These are phyloP conservation scores for Egretta garzetta DNA, from an alignment of 2,113 vertebrate species.

Conservation along the genomic window DNA sequence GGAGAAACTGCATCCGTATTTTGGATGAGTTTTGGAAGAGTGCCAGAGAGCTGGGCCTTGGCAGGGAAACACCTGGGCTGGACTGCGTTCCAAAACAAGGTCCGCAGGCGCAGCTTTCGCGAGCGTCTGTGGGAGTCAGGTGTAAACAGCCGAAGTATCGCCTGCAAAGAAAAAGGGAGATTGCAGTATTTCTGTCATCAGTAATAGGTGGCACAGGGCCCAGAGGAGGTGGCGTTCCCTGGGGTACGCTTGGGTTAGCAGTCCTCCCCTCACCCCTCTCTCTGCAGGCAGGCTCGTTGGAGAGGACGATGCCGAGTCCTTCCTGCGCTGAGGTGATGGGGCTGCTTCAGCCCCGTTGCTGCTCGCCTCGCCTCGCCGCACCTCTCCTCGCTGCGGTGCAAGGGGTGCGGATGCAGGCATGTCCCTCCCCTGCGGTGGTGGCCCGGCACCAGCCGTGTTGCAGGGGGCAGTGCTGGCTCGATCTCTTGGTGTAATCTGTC, in stretches of 20 bases:
- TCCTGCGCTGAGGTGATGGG: not conserved
- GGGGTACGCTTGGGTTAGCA: fast-evolving
- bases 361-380: fast-evolving
- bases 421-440: not conserved
- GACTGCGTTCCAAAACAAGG: not conserved
- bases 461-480: not conserved
- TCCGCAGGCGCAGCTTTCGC: not conserved
- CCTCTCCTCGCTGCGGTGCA: fast-evolving
- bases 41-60: not conserved
- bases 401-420: fast-evolving
- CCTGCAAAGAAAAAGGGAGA: not conserved
- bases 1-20: not conserved
- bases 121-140: fast-evolving
- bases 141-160: not conserved
- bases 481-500: not conserved
- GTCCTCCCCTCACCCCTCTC: not conserved
- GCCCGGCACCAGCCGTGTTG: not conserved
- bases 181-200: not conserved
- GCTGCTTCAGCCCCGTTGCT: not conserved
- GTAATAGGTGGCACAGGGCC: not conserved
- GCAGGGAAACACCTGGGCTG: not conserved
- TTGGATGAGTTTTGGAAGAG: not conserved
- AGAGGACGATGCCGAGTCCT: not conserved
- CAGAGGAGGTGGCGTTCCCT: not conserved
- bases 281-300: not conserved